Percentiles rank a stretch among this genome's conserved stretches.
These are phyloP conservation scores for Drosophila erecta DNA, from an alignment of 1,140 invertebrate species.

Conservation along the genomic window DNA sequence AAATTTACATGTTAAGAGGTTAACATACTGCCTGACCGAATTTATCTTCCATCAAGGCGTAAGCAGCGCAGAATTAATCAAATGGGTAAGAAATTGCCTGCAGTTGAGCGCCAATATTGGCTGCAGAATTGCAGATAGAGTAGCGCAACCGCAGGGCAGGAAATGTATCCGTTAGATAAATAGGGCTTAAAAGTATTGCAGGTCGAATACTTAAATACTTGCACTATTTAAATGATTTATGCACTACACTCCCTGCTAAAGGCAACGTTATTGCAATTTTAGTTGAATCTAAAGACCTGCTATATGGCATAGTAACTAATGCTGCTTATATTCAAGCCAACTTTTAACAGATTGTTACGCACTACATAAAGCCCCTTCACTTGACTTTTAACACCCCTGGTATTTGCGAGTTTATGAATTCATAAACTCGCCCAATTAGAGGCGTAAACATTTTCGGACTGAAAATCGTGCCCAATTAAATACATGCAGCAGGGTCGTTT, in stretches of 20 bases:
- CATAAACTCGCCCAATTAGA: conserved; percentile 54
- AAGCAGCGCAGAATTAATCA: conserved; percentile 8
- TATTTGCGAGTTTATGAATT: conserved; percentile 36
- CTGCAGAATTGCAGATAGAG: background rate
- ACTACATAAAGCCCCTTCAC: background rate
- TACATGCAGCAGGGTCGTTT: background rate
- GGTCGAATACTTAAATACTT: background rate
- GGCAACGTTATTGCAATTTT: too few relatives aligned
- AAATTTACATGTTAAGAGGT: conserved; percentile 45
- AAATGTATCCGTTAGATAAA: background rate
- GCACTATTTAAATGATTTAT: background rate
- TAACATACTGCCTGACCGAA: conserved; percentile 25
- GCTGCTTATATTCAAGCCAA: background rate
- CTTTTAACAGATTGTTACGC: conserved; percentile 31
- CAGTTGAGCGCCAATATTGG: conserved; percentile 8
- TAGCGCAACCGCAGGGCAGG: background rate
- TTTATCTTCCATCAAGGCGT: conserved; percentile 11
- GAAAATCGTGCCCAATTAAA: conserved; percentile 63
- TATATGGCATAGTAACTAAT: too few relatives aligned
- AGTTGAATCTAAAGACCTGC: background rate
- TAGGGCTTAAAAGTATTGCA: too few relatives aligned
- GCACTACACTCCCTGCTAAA: too few relatives aligned
- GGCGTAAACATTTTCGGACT: conserved; percentile 55
- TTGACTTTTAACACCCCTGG: conserved; percentile 16
- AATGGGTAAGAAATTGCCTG: conserved; percentile 30